Conservation (phyloP, 2,888 invertebrate species). For the Rambutsinella grinnellia region DNA sequence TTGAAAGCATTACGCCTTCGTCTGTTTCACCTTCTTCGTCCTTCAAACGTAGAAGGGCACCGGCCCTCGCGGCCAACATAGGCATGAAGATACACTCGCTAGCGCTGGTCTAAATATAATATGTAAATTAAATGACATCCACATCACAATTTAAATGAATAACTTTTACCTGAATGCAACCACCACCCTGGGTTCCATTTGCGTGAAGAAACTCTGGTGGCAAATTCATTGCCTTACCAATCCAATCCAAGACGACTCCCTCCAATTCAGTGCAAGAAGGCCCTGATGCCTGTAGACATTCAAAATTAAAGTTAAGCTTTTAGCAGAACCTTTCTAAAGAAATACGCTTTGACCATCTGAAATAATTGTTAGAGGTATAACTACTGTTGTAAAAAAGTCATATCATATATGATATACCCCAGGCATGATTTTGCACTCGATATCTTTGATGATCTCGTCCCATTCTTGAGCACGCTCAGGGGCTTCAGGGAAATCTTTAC, state of each 20-base stretch:
- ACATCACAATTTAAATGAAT: not conserved
- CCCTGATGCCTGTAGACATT: slow-evolving; percentile 86
- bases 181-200: slow-evolving; percentile 88
- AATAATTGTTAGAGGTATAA: not conserved
- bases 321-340: too few species aligned
- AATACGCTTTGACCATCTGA: too few species aligned
- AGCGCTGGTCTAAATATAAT: slow-evolving; percentile 84
- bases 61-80: slow-evolving; percentile 92
- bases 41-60: slow-evolving; percentile 87
- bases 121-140: slow-evolving; percentile 1
- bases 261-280: slow-evolving; percentile 97
- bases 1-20: slow-evolving; percentile 90
- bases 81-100: slow-evolving; percentile 95
- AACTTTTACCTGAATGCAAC: slow-evolving; percentile 91
- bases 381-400: not conserved
- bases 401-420: too few species aligned
- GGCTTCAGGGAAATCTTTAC: slow-evolving; percentile 84
- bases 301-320: too few species aligned
- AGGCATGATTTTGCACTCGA: slow-evolving; percentile 63
- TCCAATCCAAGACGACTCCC: slow-evolving; percentile 95
- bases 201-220: slow-evolving; percentile 89
- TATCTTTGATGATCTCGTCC: slow-evolving; percentile 88
- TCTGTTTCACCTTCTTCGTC: slow-evolving; percentile 87
- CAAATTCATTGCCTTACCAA: slow-evolving; percentile 87
- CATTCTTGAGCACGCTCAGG: slow-evolving; percentile 85